These are phyloP conservation scores for Hapalemur alaotrensis DNA, from an alignment of 2,797 vertebrate genomes.

Conservation along the genomic window DNA sequence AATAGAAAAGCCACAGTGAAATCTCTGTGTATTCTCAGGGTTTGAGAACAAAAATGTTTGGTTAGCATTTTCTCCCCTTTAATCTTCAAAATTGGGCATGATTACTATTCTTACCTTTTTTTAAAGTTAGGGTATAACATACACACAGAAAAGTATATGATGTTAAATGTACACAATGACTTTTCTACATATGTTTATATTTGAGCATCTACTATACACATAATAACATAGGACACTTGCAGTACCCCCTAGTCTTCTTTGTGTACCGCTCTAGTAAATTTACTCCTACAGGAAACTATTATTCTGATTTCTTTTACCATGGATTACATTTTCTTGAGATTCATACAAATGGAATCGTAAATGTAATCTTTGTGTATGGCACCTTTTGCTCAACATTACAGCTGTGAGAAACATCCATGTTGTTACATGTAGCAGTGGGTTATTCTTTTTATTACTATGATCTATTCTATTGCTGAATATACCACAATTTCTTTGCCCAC, in stretches of 20 bases:
- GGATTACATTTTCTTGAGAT: not conserved
- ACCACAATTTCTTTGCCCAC: not conserved
- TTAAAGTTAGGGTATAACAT: not conserved
- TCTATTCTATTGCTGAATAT: not conserved
- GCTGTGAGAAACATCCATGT: not conserved
- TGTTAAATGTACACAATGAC: not conserved
- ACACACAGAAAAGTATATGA: not conserved
- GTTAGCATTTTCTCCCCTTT: not conserved
- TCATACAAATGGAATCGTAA: not conserved
- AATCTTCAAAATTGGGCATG: not conserved
- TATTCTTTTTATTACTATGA: not conserved
- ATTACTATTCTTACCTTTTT: not conserved
- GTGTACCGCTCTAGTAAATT: not conserved
- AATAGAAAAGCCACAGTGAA: not conserved
- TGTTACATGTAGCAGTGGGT: not conserved
- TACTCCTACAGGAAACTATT: not conserved
- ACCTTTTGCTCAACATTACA: not conserved
- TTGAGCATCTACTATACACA: not conserved
- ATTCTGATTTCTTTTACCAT: not conserved
- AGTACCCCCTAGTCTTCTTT: not conserved
- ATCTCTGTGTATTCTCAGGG: not conserved
- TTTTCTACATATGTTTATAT: not conserved
- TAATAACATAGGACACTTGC: not conserved
- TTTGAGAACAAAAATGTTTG: not conserved
- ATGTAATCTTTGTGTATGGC: not conserved